Percentiles rank a stretch among this genome's conserved stretches.
Evolutionary conservation across 2,113 vertebrate species (phyloP).

Genomic region (Platichthys flesus): DNA sequence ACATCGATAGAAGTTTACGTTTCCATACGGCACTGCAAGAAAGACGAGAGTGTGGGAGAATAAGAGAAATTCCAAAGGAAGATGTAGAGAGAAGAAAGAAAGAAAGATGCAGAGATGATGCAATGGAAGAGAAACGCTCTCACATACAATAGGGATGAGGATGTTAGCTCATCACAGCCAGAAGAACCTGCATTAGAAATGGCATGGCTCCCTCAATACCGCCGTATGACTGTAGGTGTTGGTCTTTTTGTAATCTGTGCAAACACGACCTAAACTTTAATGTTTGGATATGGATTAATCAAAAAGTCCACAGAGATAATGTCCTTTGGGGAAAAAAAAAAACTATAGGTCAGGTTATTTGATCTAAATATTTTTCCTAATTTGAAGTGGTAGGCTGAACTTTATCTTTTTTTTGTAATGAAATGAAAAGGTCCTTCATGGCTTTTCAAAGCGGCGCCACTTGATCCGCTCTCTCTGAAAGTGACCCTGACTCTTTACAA

Average conservation of each 20-base stretch:
- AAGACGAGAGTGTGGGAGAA: background rate
- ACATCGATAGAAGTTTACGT: too few species aligned
- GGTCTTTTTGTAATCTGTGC: background rate
- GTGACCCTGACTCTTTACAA: conserved; percentile 8
- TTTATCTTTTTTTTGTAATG: background rate
- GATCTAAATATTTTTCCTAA: background rate
- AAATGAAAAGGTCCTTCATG: conserved; percentile 3
- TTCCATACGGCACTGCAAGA: background rate
- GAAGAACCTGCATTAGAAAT: too few species aligned
- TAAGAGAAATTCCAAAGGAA: too few species aligned
- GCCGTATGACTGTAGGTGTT: background rate
- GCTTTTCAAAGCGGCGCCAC: background rate
- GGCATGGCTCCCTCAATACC: background rate
- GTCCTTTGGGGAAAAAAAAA: background rate
- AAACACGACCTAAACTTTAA: background rate
- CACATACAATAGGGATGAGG: too few species aligned
- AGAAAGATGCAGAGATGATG: too few species aligned
- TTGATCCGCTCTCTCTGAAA: background rate
- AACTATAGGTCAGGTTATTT: background rate
- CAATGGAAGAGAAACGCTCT: too few species aligned
- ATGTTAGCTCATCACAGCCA: too few species aligned
- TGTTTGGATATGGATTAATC: background rate
- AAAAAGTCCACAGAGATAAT: background rate
- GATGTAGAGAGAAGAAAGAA: too few species aligned
- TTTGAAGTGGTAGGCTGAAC: conserved; percentile 4